phyloP scores from a whole-genome alignment of 2,797 vertebrate genomes.

The Oryzias sinensis region DNA sequence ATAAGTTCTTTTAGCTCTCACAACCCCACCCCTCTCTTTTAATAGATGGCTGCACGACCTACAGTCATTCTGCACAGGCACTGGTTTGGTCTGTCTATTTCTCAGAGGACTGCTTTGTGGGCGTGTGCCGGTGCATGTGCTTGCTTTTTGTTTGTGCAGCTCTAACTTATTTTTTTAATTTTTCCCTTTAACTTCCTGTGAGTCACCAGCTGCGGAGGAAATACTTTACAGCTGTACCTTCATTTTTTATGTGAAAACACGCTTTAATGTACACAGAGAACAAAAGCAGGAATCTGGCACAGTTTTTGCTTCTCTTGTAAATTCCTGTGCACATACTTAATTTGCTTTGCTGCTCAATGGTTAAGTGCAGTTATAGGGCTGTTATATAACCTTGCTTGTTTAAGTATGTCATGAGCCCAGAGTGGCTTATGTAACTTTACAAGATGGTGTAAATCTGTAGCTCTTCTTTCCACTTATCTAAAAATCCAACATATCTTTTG shows the following conservation, averaged over 20 bases:
- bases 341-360: slow-evolving; percentile 71
- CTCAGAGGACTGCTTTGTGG: slow-evolving; percentile 8
- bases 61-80: slow-evolving; percentile 14
- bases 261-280: slow-evolving; percentile 70
- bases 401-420: slow-evolving; percentile 78
- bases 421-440: slow-evolving; percentile 82
- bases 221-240: slow-evolving; percentile 78
- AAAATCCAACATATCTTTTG: slow-evolving; percentile 64
- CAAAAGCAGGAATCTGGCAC: slow-evolving; percentile 80
- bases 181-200: slow-evolving; percentile 79
- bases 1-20: slow-evolving; percentile 55
- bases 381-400: slow-evolving; percentile 81
- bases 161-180: slow-evolving; percentile 77
- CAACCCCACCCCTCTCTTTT: slow-evolving; percentile 47
- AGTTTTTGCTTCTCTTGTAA: slow-evolving; percentile 76
- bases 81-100: slow-evolving; percentile 22
- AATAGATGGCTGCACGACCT: slow-evolving; percentile 44
- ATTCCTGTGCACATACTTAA: slow-evolving; percentile 79
- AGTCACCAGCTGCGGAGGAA: slow-evolving; percentile 73
- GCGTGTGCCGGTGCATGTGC: slow-evolving; percentile 18
- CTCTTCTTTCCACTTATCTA: slow-evolving; percentile 63
- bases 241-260: slow-evolving; percentile 75
- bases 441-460: slow-evolving; percentile 75
- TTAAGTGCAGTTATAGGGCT: slow-evolving; percentile 71
- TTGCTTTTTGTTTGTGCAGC: slow-evolving; percentile 49